Percentiles rank a stretch among this genome's conserved stretches.
phyloP scores from a whole-genome alignment of 2,113 vertebrate species.

The Baryphthengus martii region DNA sequence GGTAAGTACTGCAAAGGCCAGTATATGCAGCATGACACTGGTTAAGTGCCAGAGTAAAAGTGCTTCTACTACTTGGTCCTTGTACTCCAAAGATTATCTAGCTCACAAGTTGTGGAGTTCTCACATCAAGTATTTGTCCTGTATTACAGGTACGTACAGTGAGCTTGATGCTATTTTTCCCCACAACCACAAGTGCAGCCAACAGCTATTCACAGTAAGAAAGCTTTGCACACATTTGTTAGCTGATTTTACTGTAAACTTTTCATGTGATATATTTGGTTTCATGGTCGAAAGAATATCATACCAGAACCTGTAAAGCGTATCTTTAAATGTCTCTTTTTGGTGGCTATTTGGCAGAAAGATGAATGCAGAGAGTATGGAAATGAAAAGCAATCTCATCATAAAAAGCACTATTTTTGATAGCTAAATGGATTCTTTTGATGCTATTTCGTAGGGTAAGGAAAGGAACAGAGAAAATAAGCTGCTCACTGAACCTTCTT shows the following conservation, averaged over 20 bases:
- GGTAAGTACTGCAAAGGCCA: slow-evolving; percentile 44
- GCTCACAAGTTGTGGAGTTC: slow-evolving; percentile 19
- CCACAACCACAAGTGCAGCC: neutral
- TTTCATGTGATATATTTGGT: neutral
- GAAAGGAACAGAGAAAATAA: neutral
- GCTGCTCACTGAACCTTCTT: neutral
- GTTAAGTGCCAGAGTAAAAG: slow-evolving; percentile 63
- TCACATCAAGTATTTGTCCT: neutral
- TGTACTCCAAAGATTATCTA: slow-evolving; percentile 65
- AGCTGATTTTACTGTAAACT: neutral
- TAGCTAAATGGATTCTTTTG: neutral
- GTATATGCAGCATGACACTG: slow-evolving; percentile 49
- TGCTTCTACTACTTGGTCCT: slow-evolving; percentile 48
- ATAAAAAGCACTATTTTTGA: neutral
- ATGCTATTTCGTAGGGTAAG: neutral
- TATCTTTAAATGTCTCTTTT: neutral
- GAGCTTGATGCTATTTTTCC: neutral
- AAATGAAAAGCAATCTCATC: neutral
- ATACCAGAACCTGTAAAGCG: neutral
- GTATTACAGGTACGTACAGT: slow-evolving; percentile 1
- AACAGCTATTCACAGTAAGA: neutral
- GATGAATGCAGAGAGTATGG: neutral
- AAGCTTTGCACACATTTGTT: neutral
- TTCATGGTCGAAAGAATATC: neutral
- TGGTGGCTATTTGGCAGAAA: neutral